Percentiles rank a stretch among this genome's conserved stretches.
phyloP scores from a whole-genome alignment of 2,797 vertebrate species.

The Etheostoma perlongum region DNA sequence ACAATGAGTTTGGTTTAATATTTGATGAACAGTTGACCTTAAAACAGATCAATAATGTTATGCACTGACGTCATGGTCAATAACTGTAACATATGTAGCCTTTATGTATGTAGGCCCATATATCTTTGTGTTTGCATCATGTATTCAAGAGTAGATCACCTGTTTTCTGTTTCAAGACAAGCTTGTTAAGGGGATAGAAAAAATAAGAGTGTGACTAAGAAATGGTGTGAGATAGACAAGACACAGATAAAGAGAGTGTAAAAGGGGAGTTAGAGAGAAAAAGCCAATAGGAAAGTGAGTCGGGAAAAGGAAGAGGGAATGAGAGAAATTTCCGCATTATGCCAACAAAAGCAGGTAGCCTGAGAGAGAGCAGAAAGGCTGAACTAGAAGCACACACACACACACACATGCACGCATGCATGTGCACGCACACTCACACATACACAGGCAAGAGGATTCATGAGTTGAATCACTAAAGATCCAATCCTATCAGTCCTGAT shows the following conservation, averaged over 20 bases:
- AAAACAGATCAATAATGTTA: slow-evolving; percentile 50
- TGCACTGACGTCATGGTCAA: slow-evolving; percentile 23
- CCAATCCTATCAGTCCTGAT: slow-evolving; percentile 61
- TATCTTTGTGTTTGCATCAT: slow-evolving; percentile 12
- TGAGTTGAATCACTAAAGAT: slow-evolving; percentile 53
- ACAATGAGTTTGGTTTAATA: slow-evolving; percentile 7
- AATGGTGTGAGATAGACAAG: slow-evolving; percentile 17
- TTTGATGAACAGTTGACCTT: slow-evolving; percentile 54
- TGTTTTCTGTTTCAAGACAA: neutral
- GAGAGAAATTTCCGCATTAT: slow-evolving; percentile 70
- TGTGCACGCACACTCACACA: slow-evolving; percentile 3
- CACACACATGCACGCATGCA: slow-evolving; percentile 6
- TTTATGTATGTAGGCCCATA: neutral
- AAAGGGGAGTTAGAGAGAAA: slow-evolving; percentile 22
- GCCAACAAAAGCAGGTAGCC: slow-evolving; percentile 67
- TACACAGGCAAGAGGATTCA: slow-evolving; percentile 25
- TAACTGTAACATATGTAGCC: slow-evolving; percentile 17
- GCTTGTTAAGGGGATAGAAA: slow-evolving; percentile 4
- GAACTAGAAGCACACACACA: slow-evolving; percentile 30
- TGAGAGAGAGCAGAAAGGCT: slow-evolving; percentile 50
- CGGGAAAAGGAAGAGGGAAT: slow-evolving; percentile 20
- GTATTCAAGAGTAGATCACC: slow-evolving; percentile 3
- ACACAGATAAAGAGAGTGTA: slow-evolving; percentile 20
- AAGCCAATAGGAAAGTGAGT: slow-evolving; percentile 16
- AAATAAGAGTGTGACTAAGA: slow-evolving; percentile 11